These are phyloP conservation scores for Myoxocephalus aenaeus DNA, from an alignment of 2,797 vertebrate genomes.

Conservation along the genomic window DNA sequence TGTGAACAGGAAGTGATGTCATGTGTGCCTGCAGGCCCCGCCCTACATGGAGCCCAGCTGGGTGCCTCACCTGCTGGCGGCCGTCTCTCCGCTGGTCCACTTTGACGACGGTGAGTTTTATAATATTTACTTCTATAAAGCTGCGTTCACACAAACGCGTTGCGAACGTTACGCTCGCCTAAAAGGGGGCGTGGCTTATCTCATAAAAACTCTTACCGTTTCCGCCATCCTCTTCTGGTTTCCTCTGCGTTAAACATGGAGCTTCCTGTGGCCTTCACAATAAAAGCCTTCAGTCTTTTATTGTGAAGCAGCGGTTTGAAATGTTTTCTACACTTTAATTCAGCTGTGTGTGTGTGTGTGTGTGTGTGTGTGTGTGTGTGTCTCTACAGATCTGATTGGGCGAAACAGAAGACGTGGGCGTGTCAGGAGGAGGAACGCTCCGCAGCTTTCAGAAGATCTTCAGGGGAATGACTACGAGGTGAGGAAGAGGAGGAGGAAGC, in stretches of 20 bases:
- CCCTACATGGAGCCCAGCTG: conserved; percentile 52
- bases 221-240: too few relatives aligned
- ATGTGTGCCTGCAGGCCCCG: conserved; percentile 33
- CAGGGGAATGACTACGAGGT: conserved; percentile 85
- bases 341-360: too few relatives aligned
- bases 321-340: too few relatives aligned
- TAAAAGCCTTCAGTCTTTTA: not conserved
- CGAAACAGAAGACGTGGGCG: conserved; percentile 43
- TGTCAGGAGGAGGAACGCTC: conserved; percentile 46
- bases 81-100: conserved; percentile 49
- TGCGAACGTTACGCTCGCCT: too few relatives aligned
- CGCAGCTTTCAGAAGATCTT: conserved; percentile 56
- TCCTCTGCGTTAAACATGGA: too few relatives aligned
- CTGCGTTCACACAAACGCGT: too few relatives aligned
- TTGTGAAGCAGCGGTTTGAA: too few relatives aligned
- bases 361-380: too few relatives aligned
- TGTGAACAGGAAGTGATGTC: not conserved
- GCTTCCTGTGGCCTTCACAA: not conserved
- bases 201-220: too few relatives aligned
- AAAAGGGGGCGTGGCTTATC: too few relatives aligned
- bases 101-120: conserved; percentile 40
- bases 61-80: conserved; percentile 62
- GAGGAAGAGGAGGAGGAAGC: conserved; percentile 14
- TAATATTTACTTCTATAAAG: too few relatives aligned
- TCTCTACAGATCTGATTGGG: conserved; percentile 46